Conservation (phyloP, 2,888 invertebrate species). For the Leptura quadrifasciata region DNA sequence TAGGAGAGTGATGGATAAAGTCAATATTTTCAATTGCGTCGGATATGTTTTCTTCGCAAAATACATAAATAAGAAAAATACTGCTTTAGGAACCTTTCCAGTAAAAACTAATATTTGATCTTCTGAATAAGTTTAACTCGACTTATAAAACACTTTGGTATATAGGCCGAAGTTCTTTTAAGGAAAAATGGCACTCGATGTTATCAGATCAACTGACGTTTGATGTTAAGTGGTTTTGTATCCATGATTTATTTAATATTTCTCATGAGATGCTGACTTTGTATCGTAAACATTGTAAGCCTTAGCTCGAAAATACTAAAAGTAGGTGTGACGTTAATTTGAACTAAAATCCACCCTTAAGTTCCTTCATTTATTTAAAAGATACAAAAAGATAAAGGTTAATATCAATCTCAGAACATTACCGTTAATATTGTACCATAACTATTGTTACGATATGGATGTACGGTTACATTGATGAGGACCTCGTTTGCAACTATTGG, state of each 20-base stretch:
- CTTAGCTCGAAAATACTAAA: too few relatives aligned
- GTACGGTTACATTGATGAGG: too few relatives aligned
- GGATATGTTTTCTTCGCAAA: background rate
- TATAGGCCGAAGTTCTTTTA: background rate
- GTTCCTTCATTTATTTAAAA: too few relatives aligned
- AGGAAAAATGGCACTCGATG: background rate
- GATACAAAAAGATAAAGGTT: too few relatives aligned
- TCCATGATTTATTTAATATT: conserved; percentile 1
- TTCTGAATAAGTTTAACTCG: background rate
- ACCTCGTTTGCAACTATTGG: too few relatives aligned
- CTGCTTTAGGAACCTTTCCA: background rate
- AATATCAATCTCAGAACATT: too few relatives aligned
- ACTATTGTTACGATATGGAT: too few relatives aligned
- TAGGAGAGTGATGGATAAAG: background rate
- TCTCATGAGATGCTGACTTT: background rate
- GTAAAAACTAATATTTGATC: conserved; percentile 1
- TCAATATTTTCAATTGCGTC: background rate
- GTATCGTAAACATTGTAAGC: background rate
- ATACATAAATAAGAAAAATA: background rate
- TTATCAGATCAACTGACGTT: background rate
- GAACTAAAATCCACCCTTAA: too few relatives aligned
- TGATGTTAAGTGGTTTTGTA: background rate
- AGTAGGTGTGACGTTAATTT: too few relatives aligned
- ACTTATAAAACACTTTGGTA: background rate
- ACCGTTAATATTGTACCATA: too few relatives aligned